Evolutionary conservation across 2,888 invertebrate genomes (phyloP).

Genomic region (Oeneis ivallda): DNA sequence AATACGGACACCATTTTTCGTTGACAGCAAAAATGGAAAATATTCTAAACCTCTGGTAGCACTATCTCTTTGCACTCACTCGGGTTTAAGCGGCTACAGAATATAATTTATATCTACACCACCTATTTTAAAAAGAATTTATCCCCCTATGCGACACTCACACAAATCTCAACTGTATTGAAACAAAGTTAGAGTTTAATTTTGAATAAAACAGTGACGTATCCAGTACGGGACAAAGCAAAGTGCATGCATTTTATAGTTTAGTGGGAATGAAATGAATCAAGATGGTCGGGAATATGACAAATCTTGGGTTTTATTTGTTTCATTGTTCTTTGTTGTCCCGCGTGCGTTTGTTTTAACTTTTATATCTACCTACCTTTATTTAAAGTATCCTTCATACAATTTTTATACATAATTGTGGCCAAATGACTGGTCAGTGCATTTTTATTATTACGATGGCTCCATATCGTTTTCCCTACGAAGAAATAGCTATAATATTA

Average conservation of each 20-base stretch:
- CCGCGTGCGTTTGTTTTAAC: neutral
- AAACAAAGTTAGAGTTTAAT: constrained; percentile 18
- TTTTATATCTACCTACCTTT: neutral
- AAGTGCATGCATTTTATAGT: constrained; percentile 53
- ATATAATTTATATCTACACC: constrained; percentile 51
- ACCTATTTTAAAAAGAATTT: constrained; percentile 44
- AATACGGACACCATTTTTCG: constrained; percentile 46
- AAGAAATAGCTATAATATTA: too few relatives aligned
- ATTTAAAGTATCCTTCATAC: neutral
- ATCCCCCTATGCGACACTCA: constrained; percentile 28
- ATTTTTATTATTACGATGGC: too few relatives aligned
- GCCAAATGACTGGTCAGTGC: too few relatives aligned
- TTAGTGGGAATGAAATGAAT: constrained; percentile 49
- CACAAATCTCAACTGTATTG: constrained; percentile 31
- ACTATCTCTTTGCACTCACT: constrained; percentile 51
- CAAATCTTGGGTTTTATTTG: constrained; percentile 43
- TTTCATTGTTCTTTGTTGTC: constrained; percentile 14
- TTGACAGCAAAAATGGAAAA: constrained; percentile 51
- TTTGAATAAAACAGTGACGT: constrained; percentile 22
- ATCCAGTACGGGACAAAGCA: constrained; percentile 42
- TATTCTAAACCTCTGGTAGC: constrained; percentile 48
- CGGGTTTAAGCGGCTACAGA: constrained; percentile 49
- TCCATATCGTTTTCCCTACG: too few relatives aligned
- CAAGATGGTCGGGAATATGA: constrained; percentile 48
- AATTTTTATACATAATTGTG: too few relatives aligned